A percentile compares a stretch with the other conserved stretches of the same genome.
These are phyloP conservation scores for Crocidura indochinensis DNA, from an alignment of 2,797 vertebrate genomes.

Conservation along the genomic window DNA sequence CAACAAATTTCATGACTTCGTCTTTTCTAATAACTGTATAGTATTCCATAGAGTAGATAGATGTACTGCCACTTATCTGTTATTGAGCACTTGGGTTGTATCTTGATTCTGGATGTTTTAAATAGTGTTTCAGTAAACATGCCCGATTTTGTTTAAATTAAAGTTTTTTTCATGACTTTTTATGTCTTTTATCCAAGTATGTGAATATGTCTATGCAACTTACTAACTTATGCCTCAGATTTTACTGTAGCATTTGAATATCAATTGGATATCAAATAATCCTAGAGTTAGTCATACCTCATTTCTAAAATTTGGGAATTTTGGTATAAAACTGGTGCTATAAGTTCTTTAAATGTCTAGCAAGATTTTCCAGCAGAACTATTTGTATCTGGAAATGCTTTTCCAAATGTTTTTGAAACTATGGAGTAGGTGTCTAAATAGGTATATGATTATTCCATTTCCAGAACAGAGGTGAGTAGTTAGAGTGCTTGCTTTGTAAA, in stretches of 20 bases:
- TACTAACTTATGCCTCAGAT: rapidly evolving
- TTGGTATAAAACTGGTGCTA: not conserved
- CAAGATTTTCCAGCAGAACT: not conserved
- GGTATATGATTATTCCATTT: not conserved
- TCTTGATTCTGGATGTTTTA: too few species aligned
- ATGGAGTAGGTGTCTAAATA: not conserved
- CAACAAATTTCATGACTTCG: too few species aligned
- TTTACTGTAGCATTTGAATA: not conserved
- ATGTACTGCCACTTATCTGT: too few species aligned
- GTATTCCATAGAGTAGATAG: too few species aligned
- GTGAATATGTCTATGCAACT: not conserved
- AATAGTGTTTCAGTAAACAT: too few species aligned
- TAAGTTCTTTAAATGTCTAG: not conserved
- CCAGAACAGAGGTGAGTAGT: not conserved
- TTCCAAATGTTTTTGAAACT: not conserved
- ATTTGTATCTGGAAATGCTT: not conserved
- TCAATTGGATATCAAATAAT: constrained; percentile 57
- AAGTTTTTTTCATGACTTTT: constrained; percentile 59
- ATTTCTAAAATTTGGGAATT: not conserved
- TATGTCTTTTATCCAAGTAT: constrained; percentile 67
- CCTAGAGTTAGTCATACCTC: not conserved
- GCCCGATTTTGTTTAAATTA: not conserved
- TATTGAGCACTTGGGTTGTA: too few species aligned
- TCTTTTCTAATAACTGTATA: too few species aligned
- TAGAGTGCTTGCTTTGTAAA: too few species aligned